A percentile compares a stretch with the other conserved stretches of the same genome.
Conservation (phyloP, 1,140 invertebrate species). For the Gryllus bimaculatus region DNA sequence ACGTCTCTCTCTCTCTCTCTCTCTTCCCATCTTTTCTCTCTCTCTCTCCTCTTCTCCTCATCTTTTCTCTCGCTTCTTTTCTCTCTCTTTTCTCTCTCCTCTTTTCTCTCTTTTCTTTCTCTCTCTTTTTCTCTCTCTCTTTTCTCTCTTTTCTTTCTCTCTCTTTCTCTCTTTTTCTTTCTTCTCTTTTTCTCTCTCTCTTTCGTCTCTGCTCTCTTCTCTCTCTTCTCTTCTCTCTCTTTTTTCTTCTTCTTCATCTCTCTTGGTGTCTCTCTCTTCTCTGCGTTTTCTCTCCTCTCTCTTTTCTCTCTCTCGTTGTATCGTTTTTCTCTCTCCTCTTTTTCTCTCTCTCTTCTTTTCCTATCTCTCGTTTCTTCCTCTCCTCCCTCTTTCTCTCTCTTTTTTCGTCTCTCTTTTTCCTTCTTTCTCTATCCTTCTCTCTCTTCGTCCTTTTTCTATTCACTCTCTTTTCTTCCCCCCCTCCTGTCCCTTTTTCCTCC, state of each 20-base stretch:
- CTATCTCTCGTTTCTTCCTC: background rate
- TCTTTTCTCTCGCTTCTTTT: background rate
- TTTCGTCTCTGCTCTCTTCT: background rate
- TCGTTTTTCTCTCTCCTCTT: too few species aligned
- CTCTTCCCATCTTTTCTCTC: background rate
- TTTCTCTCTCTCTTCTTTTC: too few species aligned
- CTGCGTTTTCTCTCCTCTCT: background rate
- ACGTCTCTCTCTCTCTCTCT: background rate
- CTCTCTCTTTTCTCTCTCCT: background rate
- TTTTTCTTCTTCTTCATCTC: too few species aligned
- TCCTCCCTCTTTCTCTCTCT: too few species aligned
- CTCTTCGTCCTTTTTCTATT: too few species aligned
- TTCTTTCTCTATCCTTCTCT: too few species aligned
- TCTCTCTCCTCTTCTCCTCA: background rate
- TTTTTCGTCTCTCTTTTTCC: too few species aligned
- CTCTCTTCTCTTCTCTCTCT: too few species aligned
- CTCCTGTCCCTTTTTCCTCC: too few species aligned
- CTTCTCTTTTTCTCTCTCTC: background rate
- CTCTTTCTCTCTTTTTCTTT: background rate
- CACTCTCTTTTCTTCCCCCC: too few species aligned
- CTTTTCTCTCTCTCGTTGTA: too few species aligned
- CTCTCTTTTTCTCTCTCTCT: background rate
- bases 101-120: background rate
- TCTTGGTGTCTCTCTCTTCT: too few species aligned
- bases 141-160: background rate